phyloP scores from a whole-genome alignment of 2,797 vertebrate species.

The Bradypus variegatus region DNA sequence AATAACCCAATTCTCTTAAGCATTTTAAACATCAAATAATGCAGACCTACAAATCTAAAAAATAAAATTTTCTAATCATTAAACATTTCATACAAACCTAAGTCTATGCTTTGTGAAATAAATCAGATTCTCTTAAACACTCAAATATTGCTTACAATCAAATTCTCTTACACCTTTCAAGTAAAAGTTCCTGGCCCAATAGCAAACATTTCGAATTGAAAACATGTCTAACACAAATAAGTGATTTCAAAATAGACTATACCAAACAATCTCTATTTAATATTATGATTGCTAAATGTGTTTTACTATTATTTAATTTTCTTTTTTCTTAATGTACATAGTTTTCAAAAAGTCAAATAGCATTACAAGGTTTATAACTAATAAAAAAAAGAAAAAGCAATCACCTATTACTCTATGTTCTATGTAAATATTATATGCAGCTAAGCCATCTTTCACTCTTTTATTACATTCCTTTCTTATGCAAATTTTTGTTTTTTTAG shows the following conservation, averaged over 20 bases:
- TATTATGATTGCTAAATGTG: neutral
- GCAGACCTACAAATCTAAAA: neutral
- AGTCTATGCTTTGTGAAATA: neutral
- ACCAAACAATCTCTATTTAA: neutral
- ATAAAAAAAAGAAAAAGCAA: neutral
- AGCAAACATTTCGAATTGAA: neutral
- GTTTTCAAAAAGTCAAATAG: neutral
- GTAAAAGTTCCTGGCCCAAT: neutral
- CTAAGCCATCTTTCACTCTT: neutral
- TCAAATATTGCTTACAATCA: neutral
- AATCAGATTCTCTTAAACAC: neutral
- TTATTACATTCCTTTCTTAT: neutral
- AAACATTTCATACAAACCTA: neutral
- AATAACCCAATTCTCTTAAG: too few species aligned
- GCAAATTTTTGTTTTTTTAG: neutral
- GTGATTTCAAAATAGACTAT: neutral
- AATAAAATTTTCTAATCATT: neutral
- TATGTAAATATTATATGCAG: neutral
- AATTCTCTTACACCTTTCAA: neutral
- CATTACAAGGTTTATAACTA: neutral
- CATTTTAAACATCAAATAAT: neutral
- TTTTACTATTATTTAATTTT: neutral
- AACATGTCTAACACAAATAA: neutral
- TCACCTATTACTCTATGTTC: neutral
- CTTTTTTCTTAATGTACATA: neutral